Conservation (phyloP, 1,140 invertebrate genomes). For the Drosophila kohkoa region DNA sequence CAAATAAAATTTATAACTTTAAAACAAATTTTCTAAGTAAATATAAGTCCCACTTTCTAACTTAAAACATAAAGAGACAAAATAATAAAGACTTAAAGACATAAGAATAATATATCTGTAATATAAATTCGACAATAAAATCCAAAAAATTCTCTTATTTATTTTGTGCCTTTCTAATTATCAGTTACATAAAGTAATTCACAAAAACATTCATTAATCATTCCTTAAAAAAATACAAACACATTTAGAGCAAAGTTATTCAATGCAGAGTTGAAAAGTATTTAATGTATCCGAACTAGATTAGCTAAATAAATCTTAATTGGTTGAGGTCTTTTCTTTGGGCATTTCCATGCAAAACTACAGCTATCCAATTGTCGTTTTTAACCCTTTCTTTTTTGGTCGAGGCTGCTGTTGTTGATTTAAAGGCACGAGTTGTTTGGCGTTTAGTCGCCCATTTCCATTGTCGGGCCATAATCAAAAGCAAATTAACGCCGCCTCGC, state of each 20-base stretch:
- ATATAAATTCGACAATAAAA: neutral
- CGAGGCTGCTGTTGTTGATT: conserved; percentile 11
- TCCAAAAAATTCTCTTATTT: no score
- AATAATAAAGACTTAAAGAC: no score
- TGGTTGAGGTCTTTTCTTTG: neutral
- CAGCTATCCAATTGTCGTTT: neutral
- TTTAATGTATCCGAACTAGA: neutral
- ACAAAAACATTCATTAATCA: no score
- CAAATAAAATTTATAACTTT: no score
- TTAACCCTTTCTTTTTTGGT: conserved; percentile 1
- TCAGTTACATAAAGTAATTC: neutral
- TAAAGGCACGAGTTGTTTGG: conserved; percentile 18
- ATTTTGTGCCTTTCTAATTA: no score
- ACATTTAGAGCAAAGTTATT: no score
- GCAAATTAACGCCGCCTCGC: conserved; percentile 67
- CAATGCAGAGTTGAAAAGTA: neutral
- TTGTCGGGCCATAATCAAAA: conserved; percentile 76
- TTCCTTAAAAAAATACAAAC: no score
- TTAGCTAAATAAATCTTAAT: neutral
- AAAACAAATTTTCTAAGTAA: no score
- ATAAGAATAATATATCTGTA: no score
- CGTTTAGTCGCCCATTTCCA: conserved; percentile 53
- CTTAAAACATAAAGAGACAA: no score
- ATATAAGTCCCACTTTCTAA: no score
- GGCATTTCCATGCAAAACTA: neutral